phyloP scores from a whole-genome alignment of 2,113 vertebrate genomes.

The Centropus unirufus region DNA sequence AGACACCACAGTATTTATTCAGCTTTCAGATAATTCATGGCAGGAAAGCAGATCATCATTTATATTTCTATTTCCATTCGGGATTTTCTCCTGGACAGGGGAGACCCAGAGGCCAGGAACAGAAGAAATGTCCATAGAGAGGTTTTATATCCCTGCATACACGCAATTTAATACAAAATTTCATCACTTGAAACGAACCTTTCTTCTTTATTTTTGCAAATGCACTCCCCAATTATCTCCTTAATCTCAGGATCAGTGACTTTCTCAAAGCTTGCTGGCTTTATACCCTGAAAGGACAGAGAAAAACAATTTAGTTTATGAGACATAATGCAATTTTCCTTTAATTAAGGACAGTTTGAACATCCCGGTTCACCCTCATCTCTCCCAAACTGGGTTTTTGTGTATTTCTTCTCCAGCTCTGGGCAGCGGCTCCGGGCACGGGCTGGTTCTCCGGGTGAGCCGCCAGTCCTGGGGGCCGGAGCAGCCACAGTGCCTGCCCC shows the following conservation, averaged over 20 bases:
- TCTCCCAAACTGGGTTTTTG: no score
- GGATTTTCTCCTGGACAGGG: neutral
- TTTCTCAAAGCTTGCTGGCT: conserved; percentile 96
- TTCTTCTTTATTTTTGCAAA: conserved; percentile 95
- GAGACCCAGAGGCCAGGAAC: neutral
- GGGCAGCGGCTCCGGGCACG: no score
- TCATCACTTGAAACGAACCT: conserved; percentile 80
- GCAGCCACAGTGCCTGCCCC: no score
- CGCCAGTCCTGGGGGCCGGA: no score
- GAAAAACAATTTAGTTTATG: neutral
- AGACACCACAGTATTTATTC: neutral
- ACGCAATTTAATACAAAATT: neutral
- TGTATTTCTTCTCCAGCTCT: no score
- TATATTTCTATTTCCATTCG: neutral
- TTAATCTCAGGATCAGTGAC: conserved; percentile 96
- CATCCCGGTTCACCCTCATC: no score
- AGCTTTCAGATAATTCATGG: neutral
- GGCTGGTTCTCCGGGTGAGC: no score
- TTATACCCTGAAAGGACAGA: conserved; percentile 85
- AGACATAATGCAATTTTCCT: neutral
- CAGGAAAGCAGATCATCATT: neutral
- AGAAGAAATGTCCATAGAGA: neutral
- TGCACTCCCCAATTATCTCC: conserved; percentile 98
- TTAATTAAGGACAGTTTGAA: neutral
- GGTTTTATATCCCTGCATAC: neutral